Conservation (phyloP, 2,888 invertebrate species). For the Mythimna impura region DNA sequence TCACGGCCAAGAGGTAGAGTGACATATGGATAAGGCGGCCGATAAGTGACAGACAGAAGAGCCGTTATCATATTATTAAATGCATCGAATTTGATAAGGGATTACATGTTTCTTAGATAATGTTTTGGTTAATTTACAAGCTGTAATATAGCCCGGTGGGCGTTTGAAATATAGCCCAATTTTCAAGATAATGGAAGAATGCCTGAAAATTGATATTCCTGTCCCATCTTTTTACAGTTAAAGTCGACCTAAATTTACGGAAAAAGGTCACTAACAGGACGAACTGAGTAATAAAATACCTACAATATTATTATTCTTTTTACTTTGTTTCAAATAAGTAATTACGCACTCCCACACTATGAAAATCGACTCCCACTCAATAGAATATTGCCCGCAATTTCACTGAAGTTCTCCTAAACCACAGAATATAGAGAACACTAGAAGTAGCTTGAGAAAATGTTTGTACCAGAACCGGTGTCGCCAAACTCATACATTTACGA, state of each 20-base stretch:
- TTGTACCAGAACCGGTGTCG: too few species aligned
- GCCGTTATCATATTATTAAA: conserved; percentile 59
- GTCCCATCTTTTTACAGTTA: neutral
- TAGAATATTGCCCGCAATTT: neutral
- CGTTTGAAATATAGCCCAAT: neutral
- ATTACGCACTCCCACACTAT: conserved; percentile 5
- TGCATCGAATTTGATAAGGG: conserved; percentile 42
- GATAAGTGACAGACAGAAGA: conserved; percentile 69
- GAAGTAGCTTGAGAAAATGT: too few species aligned
- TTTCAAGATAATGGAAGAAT: neutral
- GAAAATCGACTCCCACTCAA: neutral
- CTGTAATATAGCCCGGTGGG: neutral
- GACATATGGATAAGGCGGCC: conserved; percentile 70
- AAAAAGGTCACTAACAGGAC: conserved; percentile 1
- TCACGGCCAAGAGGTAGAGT: conserved; percentile 79
- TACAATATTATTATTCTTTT: neutral
- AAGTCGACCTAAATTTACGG: conserved; percentile 4
- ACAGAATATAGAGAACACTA: too few species aligned
- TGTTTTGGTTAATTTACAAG: neutral
- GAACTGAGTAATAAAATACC: neutral
- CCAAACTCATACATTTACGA: too few species aligned
- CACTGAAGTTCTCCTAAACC: conserved; percentile 12
- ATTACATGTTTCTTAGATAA: conserved; percentile 7
- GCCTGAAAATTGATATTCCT: conserved; percentile 7
- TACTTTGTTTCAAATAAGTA: neutral